phyloP scores from a whole-genome alignment of 2,113 vertebrate genomes.

The Callocephalon fimbriatum region DNA sequence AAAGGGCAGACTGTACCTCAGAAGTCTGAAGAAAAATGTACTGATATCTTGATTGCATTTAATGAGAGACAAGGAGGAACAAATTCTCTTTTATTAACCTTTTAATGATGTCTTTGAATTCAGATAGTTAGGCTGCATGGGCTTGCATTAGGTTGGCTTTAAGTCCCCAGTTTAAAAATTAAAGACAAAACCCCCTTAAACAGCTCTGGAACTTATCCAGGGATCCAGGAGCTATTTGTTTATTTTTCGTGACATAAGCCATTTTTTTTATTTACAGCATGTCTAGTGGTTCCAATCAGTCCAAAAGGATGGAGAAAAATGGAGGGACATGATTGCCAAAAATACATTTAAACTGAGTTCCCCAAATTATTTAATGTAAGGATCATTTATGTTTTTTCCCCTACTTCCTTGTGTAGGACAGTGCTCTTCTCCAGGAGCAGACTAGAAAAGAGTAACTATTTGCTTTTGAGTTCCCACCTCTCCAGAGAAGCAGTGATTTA shows the following conservation, averaged over 20 bases:
- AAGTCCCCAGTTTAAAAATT: neutral
- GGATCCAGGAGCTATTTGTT: conserved; percentile 10
- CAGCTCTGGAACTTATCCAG: neutral
- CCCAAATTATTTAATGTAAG: neutral
- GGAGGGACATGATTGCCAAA: neutral
- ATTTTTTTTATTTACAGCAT: neutral
- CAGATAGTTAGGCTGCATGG: neutral
- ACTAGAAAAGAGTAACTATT: neutral
- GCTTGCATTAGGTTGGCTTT: neutral
- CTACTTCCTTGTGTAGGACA: neutral
- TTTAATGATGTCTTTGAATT: neutral
- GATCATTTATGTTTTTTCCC: neutral
- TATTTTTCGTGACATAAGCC: neutral
- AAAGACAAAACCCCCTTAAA: neutral
- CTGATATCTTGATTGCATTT: neutral
- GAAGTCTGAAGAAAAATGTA: neutral
- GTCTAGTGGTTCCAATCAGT: neutral
- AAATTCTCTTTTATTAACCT: neutral
- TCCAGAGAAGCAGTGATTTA: neutral
- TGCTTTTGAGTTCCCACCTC: neutral
- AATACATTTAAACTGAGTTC: neutral
- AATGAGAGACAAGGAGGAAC: neutral
- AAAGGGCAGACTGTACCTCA: neutral
- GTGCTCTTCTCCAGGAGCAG: neutral
- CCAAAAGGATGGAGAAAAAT: neutral